Base-by-base conservation (phyloP, 2,797 vertebrate genomes). In the Sarcophilus harrisii region DNA sequence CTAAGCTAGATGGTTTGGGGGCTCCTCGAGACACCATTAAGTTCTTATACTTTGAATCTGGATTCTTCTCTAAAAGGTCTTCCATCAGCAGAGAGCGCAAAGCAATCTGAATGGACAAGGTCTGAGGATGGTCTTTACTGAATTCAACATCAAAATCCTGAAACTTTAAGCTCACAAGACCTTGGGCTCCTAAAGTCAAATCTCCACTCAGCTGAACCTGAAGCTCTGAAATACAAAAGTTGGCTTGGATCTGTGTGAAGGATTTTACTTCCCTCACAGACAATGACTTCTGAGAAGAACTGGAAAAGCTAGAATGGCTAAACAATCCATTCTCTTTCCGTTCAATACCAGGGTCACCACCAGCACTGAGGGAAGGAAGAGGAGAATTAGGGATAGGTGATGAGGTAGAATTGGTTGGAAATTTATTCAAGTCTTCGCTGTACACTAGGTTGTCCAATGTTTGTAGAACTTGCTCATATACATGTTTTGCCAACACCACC, bases 391-490 rank as follows among this genome's bases (percentile, higher is more conserved):
- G 90, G 98, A 98, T 93, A 97, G 99, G 2, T 1, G 99, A 98
- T 30, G 99, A 98, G 0, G 99, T 96, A 0, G 99, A 98, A 90
- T 98, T 99, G 29, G 99, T 96, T 95, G 97, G 98, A 97, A 95
- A 98, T 94, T 97, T 98, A 93, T 98, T 99, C 96, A 98, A 98
- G 92, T 99, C 99, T 98, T 99, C 99, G 24, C 97, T 99, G 95
- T 99, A 99, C 91, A 99, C 99, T 58, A 99, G 98, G 97, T 99
- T 99, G 98, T 99, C 99, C 96, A 99, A 98, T 0, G 99, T 99
- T 96, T 99, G 99, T 45, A 99, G 98, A 92, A 99, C 99, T 98
- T 99, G 99, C 95, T 99, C 99, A 93, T 99, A 99, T 0, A 99
- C 99, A 0, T 99, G 99, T 97, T 99, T 99, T 97, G 99, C 99